Conservation (phyloP, 1,140 invertebrate genomes). For the Drosophila tsacasi region DNA sequence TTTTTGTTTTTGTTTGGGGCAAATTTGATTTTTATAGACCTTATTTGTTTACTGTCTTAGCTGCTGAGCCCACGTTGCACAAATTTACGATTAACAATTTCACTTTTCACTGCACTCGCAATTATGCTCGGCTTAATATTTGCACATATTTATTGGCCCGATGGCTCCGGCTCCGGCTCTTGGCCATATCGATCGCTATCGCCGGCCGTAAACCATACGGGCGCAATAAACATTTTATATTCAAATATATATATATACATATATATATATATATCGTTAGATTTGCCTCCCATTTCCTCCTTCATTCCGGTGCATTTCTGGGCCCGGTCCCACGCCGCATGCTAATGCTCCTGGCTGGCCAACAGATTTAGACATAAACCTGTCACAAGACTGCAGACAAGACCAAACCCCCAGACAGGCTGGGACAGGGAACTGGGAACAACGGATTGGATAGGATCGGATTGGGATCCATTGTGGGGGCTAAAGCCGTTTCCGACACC, state of each 20-base stretch:
- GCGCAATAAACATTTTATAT: conserved; percentile 36
- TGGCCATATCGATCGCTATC: conserved; percentile 49
- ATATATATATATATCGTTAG: neutral
- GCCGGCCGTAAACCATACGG: conserved; percentile 32
- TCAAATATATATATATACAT: conserved; percentile 11
- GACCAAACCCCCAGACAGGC: conserved; percentile 28
- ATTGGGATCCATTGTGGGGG: conserved; percentile 57
- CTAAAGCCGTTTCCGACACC: conserved; percentile 72
- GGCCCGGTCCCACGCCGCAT: conserved; percentile 44
- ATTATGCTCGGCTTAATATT: conserved; percentile 54
- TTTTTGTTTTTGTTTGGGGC: conserved; percentile 31
- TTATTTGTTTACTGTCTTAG: conserved; percentile 39
- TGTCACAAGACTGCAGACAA: conserved; percentile 48
- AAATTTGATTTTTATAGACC: conserved; percentile 70
- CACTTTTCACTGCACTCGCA: conserved; percentile 71
- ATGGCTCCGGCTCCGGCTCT: conserved; percentile 18
- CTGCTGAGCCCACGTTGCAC: conserved; percentile 37
- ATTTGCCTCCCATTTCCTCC: conserved; percentile 24
- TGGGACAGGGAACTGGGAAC: conserved; percentile 13
- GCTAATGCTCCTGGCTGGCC: conserved; percentile 60
- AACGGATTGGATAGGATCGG: conserved; percentile 10
- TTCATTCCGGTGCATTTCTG: conserved; percentile 12
- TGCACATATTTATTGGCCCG: conserved; percentile 41
- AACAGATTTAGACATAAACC: conserved; percentile 67
- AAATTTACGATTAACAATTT: conserved; percentile 69